phyloP scores from a whole-genome alignment of 53 echinoderm and acorn worm genomes.

The Holothuria leucospilota region DNA sequence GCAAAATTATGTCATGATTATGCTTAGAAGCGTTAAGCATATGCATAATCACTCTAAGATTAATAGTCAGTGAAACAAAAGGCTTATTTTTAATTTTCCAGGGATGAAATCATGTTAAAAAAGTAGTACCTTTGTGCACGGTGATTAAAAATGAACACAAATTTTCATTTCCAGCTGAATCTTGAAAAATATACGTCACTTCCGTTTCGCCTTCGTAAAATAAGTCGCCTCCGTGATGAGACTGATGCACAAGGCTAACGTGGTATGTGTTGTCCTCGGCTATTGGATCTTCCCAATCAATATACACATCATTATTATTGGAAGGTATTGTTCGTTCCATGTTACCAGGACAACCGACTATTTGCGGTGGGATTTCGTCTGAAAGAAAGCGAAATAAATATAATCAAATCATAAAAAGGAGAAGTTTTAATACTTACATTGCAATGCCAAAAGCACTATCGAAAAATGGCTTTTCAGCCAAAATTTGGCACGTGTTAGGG shows the following conservation, averaged over 20 bases:
- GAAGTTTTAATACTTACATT: no score
- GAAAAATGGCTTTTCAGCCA: no score
- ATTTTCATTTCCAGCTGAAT: constrained; percentile 23
- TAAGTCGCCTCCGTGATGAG: neutral
- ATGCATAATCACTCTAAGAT: no score
- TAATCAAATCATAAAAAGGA: no score
- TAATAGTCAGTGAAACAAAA: no score
- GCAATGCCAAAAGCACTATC: no score
- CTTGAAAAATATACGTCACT: constrained; percentile 30
- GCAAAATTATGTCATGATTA: no score
- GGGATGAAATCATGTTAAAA: no score
- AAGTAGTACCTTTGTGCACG: neutral
- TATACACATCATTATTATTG: neutral
- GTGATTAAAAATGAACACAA: neutral
- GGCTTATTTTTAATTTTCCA: no score
- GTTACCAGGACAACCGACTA: constrained; percentile 22
- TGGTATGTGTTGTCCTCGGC: neutral
- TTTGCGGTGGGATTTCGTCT: neutral
- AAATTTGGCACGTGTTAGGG: no score
- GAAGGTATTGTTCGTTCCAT: constrained; percentile 3
- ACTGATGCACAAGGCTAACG: constrained; percentile 11
- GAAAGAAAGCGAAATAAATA: no score
- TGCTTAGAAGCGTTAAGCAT: no score
- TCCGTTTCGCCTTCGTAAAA: constrained; percentile 28
- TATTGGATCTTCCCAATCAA: constrained; percentile 14